Percentiles rank a stretch among this genome's conserved stretches.
These are phyloP conservation scores for Charanyca ferruginea DNA, from an alignment of 2,888 invertebrate species.

Conservation along the genomic window DNA sequence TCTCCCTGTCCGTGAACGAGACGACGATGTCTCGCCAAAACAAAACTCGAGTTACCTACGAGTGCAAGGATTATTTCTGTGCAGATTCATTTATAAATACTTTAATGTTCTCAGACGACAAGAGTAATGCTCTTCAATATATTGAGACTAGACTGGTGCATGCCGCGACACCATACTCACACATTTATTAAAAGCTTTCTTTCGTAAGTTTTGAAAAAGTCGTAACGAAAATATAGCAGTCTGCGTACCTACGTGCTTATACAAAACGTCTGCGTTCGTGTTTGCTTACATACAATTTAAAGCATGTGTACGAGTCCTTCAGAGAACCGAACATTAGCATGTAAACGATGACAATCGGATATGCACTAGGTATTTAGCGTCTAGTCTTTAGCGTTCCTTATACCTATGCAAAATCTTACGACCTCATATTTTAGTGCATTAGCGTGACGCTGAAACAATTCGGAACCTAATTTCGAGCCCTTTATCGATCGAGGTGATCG, in stretches of 20 bases:
- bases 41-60: conserved; percentile 77
- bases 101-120: conserved; percentile 67
- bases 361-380: conserved; percentile 55
- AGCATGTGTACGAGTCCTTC: conserved; percentile 30
- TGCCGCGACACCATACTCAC: conserved; percentile 66
- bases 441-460: conserved; percentile 56
- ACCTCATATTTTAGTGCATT: conserved; percentile 32
- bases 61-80: conserved; percentile 70
- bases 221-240: conserved; percentile 44
- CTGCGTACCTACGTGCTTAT: conserved; percentile 27
- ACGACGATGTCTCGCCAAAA: conserved; percentile 81
- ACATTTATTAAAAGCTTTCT: conserved; percentile 67
- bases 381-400: conserved; percentile 38
- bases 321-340: conserved; percentile 49
- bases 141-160: conserved; percentile 63
- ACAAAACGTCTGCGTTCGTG: conserved; percentile 40
- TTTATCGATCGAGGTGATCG: too few relatives aligned
- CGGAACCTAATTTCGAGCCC: conserved; percentile 64
- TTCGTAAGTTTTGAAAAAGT: conserved; percentile 50
- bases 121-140: conserved; percentile 68
- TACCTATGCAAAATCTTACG: conserved; percentile 30
- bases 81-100: conserved; percentile 69
- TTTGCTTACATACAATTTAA: conserved; percentile 38
- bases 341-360: conserved; percentile 47
- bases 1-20: conserved; percentile 77